These are phyloP conservation scores for Leptinotarsa texana DNA, from an alignment of 1,140 invertebrate genomes.

Conservation along the genomic window DNA sequence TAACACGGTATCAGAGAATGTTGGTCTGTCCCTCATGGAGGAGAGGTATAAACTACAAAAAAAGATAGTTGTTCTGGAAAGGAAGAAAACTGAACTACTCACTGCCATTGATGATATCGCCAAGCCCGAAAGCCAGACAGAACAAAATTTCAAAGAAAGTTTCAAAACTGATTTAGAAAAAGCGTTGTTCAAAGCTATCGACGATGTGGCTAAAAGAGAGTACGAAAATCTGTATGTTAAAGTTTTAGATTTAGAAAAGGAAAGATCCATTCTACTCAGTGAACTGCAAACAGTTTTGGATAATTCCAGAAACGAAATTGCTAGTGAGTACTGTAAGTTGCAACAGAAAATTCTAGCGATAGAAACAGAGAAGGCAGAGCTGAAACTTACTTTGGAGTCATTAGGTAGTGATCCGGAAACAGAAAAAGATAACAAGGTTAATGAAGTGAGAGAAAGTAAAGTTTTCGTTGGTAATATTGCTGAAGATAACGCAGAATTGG, in stretches of 20 bases:
- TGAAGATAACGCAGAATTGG: slow-evolving; percentile 21
- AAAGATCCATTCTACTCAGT: slow-evolving; percentile 32
- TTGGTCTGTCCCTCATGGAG: slow-evolving; percentile 15
- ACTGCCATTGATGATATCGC: slow-evolving; percentile 32
- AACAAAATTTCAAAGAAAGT: neutral
- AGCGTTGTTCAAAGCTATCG: neutral
- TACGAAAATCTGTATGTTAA: slow-evolving; percentile 34
- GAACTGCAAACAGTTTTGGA: slow-evolving; percentile 35
- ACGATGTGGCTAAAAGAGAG: slow-evolving; percentile 22
- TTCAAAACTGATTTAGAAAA: slow-evolving; percentile 31
- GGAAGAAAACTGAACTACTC: slow-evolving; percentile 37
- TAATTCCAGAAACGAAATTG: slow-evolving; percentile 36
- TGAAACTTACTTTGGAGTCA: slow-evolving; percentile 9
- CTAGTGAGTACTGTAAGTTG: slow-evolving; percentile 33
- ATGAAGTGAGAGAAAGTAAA: neutral
- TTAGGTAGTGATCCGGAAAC: neutral
- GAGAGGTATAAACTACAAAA: slow-evolving; percentile 30
- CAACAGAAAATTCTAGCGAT: slow-evolving; percentile 36
- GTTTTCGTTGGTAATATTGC: neutral
- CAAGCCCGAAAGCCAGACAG: slow-evolving; percentile 11
- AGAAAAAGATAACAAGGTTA: neutral
- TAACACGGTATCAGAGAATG: slow-evolving; percentile 13
- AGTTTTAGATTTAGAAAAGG: slow-evolving; percentile 38
- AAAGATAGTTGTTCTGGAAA: slow-evolving; percentile 36
- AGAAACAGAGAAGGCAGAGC: slow-evolving; percentile 27